Percentiles rank a stretch among this genome's conserved stretches.
These are phyloP conservation scores for Spodoptera picta DNA, from an alignment of 2,888 invertebrate species.

Conservation along the genomic window DNA sequence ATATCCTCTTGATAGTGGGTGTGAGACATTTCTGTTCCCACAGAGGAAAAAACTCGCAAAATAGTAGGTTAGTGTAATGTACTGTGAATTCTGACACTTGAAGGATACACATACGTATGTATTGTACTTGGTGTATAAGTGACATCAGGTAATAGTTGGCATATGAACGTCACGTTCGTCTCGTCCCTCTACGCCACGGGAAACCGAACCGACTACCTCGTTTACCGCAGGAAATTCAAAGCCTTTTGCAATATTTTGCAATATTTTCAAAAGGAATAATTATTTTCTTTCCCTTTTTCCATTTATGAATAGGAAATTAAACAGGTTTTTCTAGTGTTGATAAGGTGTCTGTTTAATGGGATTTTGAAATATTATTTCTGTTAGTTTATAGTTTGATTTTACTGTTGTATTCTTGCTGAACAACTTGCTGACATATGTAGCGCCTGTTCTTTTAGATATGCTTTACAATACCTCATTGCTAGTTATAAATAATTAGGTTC, in stretches of 20 bases:
- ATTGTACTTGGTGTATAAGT: constrained; percentile 2
- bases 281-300: constrained; percentile 47
- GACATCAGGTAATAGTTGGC: constrained; percentile 32
- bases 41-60: no score
- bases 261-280: constrained; percentile 50
- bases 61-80: no score
- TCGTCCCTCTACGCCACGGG: constrained; percentile 19
- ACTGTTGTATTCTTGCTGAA: no score
- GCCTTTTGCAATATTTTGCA: no score
- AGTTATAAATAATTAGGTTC: no score
- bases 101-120: not conserved
- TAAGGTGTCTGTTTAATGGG: constrained; percentile 6
- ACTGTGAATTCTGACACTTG: not conserved
- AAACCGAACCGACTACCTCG: constrained; percentile 49
- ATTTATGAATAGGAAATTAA: constrained; percentile 47
- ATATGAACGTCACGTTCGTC: constrained; percentile 15
- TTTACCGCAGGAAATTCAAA: constrained; percentile 60
- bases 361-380: not conserved
- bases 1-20: no score
- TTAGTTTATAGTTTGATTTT: no score
- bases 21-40: no score
- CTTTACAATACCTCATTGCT: no score
- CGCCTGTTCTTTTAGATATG: no score
- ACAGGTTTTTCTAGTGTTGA: constrained; percentile 20
- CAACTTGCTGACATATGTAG: no score